Evolutionary conservation across 2,113 vertebrate species (phyloP), one percentile per base, ranked within the genome.

Genomic region (Chloropsis hardwickii): DNA sequence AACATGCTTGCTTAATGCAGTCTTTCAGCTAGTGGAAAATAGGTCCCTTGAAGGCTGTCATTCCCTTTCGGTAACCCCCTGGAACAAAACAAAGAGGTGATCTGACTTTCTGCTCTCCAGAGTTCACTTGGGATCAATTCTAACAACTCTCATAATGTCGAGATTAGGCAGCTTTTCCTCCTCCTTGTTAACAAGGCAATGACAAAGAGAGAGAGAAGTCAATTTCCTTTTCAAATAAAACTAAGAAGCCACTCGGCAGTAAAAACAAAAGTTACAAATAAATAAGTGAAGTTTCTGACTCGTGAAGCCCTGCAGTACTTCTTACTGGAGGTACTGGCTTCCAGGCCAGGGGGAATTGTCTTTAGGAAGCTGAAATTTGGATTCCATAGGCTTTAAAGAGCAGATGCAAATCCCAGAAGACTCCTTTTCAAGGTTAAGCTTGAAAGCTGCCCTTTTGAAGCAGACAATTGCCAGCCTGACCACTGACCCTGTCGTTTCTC

Each of bases 51-150:
- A 97, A 97, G 95, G 96, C 95, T 96, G 97, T 97, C 97, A 97
- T 97, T 97, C 95, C 93, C 92, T 95, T 92, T 97, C 7, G 64
- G 95, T 94, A 95, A 96, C 92, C 91, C 90, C 84, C 72, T 88
- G 92, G 86, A 97, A 97, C 78, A 95, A 96, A 97, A 96, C 94
- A 96, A 97, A 97, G 95, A 96, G 90, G 96, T 97, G 90, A 95
- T 97, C 96, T 94, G 95, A 97, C 95, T 97, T 97, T 94, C 92
- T 96, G 90, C 90, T 97, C 91, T 97, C 93, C 90, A 86, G 94
- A 96, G 97, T 95, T 97, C 97, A 97, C 93, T 97, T 93, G 95
- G 96, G 97, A 97, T 97, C 95, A 97, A 97, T 96, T 97, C 95
- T 97, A 97, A 96, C 97, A 97, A 96, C 90, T 92, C 97, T 94